Evolutionary conservation across 2,113 vertebrate genomes (phyloP), one percentile per base, ranked within the genome.

Genomic region (Rana temporaria): DNA sequence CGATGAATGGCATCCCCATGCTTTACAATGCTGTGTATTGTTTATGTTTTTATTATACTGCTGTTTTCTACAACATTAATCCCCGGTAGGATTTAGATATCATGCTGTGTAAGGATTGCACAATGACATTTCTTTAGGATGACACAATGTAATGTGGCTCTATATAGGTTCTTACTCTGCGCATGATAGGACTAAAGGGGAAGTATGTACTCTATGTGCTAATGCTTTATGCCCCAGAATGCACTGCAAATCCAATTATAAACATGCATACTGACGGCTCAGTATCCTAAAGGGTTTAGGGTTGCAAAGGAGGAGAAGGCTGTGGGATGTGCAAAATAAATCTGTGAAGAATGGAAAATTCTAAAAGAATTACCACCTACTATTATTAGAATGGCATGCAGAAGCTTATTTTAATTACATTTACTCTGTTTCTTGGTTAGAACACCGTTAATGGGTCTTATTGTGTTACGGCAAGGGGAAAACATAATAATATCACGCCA

Each of bases 361-460:
- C 80, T 62, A 55, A 20, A 66, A 67, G 80, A 82, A 82, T 82
- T 82, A 82, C 70, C 80, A 75, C 80, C 60, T 74, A 32, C 70
- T 75, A 82, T 65, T 14, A 57, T 75, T 82, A 82, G 80, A 12
- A 20, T 30, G 20, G 38, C 52, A 32, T 67, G 63, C 42, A 67
- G 48, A 67, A 75, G n/a, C 60, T 42, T 22, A n/a, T 64, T 66
- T 66, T 82, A 75, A 82, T 82, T 82, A 12, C 59, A 73, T 82
- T 74, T 67, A 69, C 59, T 79, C 42, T 48, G 24, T 70, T 42
- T 30, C 32, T 22, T 42, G 30, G 57, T 74, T 74, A 74, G 71
- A 60, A 60, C 34, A 19, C 19, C 56, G 17, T 60, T 6, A 32
- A 48, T 48, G 42, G 42, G 42, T 48, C 42, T 48, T 48, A 0